Percentiles rank a stretch among this genome's conserved stretches.
Evolutionary conservation across 2,888 invertebrate genomes (phyloP).

Genomic region (Smittia aterrima): DNA sequence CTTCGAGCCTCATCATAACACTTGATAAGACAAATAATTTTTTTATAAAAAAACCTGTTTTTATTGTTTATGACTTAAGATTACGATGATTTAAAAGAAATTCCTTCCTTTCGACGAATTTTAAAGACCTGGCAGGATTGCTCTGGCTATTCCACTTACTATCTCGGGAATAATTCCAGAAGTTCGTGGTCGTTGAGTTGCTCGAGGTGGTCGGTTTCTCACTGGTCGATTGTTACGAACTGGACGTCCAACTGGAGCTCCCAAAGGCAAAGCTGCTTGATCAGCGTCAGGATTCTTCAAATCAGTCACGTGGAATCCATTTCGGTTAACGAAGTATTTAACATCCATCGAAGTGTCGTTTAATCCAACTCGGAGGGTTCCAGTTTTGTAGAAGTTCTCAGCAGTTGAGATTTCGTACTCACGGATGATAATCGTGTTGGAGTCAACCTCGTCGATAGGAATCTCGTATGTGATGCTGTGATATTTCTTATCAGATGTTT

Average conservation of each 20-base stretch:
- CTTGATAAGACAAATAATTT: too few relatives aligned
- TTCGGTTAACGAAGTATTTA: constrained; percentile 9
- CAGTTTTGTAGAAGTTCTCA: constrained; percentile 33
- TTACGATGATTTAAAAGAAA: too few relatives aligned
- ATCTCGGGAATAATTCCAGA: too few relatives aligned
- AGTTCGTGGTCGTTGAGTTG: too few relatives aligned
- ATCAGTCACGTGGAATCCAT: constrained; percentile 28
- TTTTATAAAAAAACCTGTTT: too few relatives aligned
- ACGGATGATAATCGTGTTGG: neutral
- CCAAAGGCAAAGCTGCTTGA: neutral
- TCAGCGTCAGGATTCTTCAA: neutral
- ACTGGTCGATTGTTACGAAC: neutral
- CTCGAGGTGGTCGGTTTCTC: neutral
- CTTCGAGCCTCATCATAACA: too few relatives aligned
- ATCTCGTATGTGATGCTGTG: constrained; percentile 30
- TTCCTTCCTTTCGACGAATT: too few relatives aligned
- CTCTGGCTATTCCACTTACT: too few relatives aligned
- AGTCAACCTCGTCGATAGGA: constrained; percentile 23
- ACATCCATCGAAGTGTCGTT: constrained; percentile 25
- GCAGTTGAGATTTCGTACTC: constrained; percentile 34
- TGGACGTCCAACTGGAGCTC: neutral
- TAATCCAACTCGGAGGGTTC: neutral
- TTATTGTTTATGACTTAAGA: too few relatives aligned
- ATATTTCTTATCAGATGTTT: constrained; percentile 19
- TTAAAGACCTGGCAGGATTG: too few relatives aligned